These are phyloP conservation scores for Rallus crepitans DNA, from an alignment of 2,797 vertebrate species.

Conservation along the genomic window DNA sequence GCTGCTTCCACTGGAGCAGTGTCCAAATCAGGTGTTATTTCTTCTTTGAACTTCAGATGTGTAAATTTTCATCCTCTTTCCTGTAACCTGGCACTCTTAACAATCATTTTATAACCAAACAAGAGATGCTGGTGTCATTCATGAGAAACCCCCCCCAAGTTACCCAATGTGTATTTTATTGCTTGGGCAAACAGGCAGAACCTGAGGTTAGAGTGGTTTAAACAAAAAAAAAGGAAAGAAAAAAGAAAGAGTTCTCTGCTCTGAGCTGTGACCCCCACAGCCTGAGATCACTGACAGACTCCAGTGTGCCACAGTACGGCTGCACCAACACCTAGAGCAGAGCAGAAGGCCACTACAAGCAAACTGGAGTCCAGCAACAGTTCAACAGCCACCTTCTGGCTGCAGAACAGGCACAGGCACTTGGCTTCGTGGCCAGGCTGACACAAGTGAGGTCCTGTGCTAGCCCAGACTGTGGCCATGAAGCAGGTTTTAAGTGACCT, in stretches of 20 bases:
- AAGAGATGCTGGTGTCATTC: not conserved
- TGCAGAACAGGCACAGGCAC: not conserved
- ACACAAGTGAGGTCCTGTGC: fast-evolving
- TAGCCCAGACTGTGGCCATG: not conserved
- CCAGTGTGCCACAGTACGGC: fast-evolving
- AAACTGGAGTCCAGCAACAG: not conserved
- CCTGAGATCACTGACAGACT: not conserved
- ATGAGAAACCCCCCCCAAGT: not conserved
- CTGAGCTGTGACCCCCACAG: fast-evolving
- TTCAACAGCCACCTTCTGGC: not conserved
- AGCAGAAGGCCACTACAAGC: not conserved
- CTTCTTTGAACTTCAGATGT: not conserved
- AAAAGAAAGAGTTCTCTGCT: not conserved
- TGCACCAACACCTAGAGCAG: not conserved
- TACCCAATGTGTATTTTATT: not conserved
- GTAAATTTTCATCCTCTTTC: not conserved
- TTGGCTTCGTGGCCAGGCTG: fast-evolving
- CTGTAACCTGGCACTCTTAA: not conserved
- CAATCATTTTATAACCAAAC: not conserved
- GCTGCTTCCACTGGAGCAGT: not conserved
- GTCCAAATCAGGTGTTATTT: not conserved
- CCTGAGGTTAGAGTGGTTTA: not conserved
- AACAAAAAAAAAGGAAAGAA: too few relatives aligned
- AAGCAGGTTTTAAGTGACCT: not conserved
- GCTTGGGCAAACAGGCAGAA: not conserved